A percentile compares a stretch with the other conserved stretches of the same genome.
These are phyloP conservation scores for Drosophila dives DNA, from an alignment of 2,888 invertebrate species.

Conservation along the genomic window DNA sequence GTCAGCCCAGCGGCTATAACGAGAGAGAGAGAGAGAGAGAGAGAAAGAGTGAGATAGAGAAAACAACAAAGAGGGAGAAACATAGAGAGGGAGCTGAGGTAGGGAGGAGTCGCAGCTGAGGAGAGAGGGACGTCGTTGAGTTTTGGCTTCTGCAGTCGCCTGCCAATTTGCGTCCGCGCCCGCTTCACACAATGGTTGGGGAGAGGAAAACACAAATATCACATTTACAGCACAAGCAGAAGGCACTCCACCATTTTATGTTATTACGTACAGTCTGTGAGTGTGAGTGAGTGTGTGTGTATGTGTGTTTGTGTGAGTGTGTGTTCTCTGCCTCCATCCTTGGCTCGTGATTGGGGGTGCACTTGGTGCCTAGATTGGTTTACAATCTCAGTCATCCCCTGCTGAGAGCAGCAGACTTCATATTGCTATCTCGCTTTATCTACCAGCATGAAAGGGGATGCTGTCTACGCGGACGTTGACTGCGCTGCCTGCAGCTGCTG, in stretches of 20 bases:
- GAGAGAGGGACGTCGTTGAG: constrained; percentile 26
- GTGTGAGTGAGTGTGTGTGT: constrained; percentile 18
- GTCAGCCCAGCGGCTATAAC: constrained; percentile 29
- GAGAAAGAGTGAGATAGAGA: too few species aligned
- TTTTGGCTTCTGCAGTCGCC: constrained; percentile 73
- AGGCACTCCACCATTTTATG: constrained; percentile 79
- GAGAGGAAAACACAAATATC: constrained; percentile 79
- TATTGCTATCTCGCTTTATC: constrained; percentile 28
- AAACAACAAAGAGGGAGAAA: background rate
- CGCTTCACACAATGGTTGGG: constrained; percentile 51
- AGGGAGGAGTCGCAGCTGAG: background rate
- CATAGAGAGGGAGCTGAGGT: background rate
- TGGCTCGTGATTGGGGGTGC: constrained; percentile 37
- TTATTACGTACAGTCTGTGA: constrained; percentile 48
- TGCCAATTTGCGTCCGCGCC: constrained; percentile 69
- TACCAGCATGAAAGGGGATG: constrained; percentile 25
- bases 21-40: background rate
- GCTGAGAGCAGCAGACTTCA: constrained; percentile 31
- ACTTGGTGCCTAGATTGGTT: constrained; percentile 75
- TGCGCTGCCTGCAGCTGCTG: constrained; percentile 52
- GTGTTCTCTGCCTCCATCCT: constrained; percentile 8
- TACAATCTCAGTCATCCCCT: constrained; percentile 73
- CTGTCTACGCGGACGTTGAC: constrained; percentile 38
- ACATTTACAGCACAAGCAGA: constrained; percentile 68
- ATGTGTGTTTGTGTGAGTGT: constrained; percentile 16